Conservation (phyloP, 2,797 vertebrate species). For the Xiphophorus birchmanni region DNA sequence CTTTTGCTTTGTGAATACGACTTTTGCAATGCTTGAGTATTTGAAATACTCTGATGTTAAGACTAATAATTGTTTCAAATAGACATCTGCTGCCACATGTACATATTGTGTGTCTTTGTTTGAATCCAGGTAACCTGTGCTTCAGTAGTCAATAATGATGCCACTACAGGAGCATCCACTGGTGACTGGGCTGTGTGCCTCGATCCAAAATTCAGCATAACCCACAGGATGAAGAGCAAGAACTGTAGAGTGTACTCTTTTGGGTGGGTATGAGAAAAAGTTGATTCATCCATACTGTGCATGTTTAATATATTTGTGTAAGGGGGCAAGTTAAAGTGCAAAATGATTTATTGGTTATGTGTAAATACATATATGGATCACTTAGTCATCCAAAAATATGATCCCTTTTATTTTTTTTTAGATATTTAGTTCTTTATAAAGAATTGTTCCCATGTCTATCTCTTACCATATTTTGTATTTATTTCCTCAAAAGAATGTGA, state of each 20-base stretch:
- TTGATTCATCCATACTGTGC: neutral
- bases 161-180: slow-evolving; percentile 53
- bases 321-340: neutral
- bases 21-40: neutral
- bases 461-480: neutral
- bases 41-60: neutral
- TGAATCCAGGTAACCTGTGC: slow-evolving; percentile 84
- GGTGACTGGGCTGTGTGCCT: slow-evolving; percentile 89
- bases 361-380: neutral
- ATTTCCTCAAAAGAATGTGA: neutral
- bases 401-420: neutral
- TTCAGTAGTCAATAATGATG: slow-evolving; percentile 54
- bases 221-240: slow-evolving; percentile 83
- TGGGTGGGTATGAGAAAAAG: slow-evolving; percentile 80
- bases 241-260: slow-evolving; percentile 93
- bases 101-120: slow-evolving; percentile 8
- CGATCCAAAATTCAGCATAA: slow-evolving; percentile 88
- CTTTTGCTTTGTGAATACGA: neutral
- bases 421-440: neutral
- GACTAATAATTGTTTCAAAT: neutral
- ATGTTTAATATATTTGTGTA: neutral
- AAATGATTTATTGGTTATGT: neutral
- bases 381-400: neutral
- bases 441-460: neutral
- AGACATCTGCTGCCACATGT: neutral